Evolutionary conservation across 2,888 invertebrate species (phyloP).

Genomic region (Harpagoxenus sublaevis): DNA sequence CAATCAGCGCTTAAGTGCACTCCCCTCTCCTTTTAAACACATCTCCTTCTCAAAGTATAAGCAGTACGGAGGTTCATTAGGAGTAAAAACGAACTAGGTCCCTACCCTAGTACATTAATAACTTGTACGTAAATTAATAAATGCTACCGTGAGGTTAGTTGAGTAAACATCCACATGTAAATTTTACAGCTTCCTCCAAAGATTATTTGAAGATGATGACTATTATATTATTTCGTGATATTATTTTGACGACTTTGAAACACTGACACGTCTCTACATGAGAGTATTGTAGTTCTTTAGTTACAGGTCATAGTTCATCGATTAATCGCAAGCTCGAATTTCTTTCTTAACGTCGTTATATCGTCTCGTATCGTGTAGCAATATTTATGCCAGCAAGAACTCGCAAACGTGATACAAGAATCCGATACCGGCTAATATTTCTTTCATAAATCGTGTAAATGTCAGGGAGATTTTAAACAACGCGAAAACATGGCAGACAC

Average conservation of each 20-base stretch:
- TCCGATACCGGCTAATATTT: conserved; percentile 73
- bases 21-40: conserved; percentile 25
- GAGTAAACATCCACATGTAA: neutral
- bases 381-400: conserved; percentile 50
- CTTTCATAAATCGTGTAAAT: conserved; percentile 70
- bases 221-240: neutral
- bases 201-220: neutral
- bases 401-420: conserved; percentile 46
- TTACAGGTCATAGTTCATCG: conserved; percentile 36
- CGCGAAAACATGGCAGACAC: conserved; percentile 26
- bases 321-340: conserved; percentile 54
- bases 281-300: neutral
- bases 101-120: conserved; percentile 3
- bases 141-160: neutral
- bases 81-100: conserved; percentile 17
- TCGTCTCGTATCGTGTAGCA: conserved; percentile 42
- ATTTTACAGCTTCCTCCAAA: neutral
- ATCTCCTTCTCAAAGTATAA: conserved; percentile 39
- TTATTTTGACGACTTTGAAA: neutral
- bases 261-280: no score
- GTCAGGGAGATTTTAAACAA: conserved; percentile 63
- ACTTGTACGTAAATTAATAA: conserved; percentile 31
- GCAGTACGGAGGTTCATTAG: conserved; percentile 32
- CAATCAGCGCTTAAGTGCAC: conserved; percentile 52
- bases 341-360: conserved; percentile 42